These are phyloP conservation scores for Ptyas mucosa DNA, from an alignment of 2,113 vertebrate genomes.

Conservation along the genomic window DNA sequence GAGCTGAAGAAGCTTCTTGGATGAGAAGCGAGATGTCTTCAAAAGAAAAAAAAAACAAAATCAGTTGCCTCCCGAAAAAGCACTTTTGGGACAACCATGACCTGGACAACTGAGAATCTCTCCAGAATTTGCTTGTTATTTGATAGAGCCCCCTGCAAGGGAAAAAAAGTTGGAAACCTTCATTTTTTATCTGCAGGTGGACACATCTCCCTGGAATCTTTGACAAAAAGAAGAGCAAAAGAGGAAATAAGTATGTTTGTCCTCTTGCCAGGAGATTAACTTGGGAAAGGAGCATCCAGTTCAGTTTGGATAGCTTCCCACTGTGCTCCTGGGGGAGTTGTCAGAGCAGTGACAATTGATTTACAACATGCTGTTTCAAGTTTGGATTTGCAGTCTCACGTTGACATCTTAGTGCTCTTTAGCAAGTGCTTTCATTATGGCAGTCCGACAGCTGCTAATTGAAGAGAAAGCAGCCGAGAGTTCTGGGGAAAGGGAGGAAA, in stretches of 20 bases:
- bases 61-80: neutral
- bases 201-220: neutral
- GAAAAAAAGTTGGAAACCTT: neutral
- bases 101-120: neutral
- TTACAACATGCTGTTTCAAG: conserved; percentile 79
- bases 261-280: conserved; percentile 8
- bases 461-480: conserved; percentile 74
- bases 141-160: neutral
- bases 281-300: conserved; percentile 61
- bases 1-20: no score
- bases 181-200: neutral
- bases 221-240: neutral
- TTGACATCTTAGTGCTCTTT: conserved; percentile 76
- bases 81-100: neutral
- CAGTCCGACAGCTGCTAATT: conserved; percentile 75
- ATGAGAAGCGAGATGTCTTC: no score
- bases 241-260: conserved; percentile 3
- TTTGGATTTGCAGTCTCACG: conserved; percentile 73
- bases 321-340: conserved; percentile 59
- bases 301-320: conserved; percentile 66
- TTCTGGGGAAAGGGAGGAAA: conserved; percentile 20
- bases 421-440: conserved; percentile 76
- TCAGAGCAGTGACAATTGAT: conserved; percentile 71
- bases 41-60: no score
- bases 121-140: neutral